Conservation (phyloP, 2,888 invertebrate genomes). For the Leptinotarsa peninsularis region DNA sequence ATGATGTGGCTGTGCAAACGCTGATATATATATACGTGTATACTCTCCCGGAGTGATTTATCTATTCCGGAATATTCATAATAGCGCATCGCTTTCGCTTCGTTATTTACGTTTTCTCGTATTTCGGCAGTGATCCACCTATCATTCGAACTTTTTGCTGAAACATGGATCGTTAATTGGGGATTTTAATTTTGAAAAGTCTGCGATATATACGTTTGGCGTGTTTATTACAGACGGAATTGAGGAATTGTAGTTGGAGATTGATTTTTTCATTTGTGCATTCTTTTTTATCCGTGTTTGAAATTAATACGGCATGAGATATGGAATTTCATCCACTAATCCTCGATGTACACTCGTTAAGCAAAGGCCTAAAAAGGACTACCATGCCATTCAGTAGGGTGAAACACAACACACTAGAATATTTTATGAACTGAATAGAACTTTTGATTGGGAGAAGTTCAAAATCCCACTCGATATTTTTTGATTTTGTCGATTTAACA, state of each 20-base stretch:
- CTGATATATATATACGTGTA: constrained; percentile 17
- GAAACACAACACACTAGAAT: no score
- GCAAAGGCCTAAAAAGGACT: no score
- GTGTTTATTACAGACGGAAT: not conserved
- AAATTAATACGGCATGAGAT: not conserved
- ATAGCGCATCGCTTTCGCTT: constrained; percentile 16
- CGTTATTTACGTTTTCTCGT: constrained; percentile 17
- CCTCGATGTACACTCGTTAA: no score
- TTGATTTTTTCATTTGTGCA: not conserved
- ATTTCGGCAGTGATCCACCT: constrained; percentile 28
- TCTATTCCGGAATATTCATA: constrained; percentile 16
- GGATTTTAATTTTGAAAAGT: not conserved
- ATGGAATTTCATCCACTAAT: no score
- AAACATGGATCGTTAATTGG: constrained; percentile 1
- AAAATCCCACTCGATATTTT: no score
- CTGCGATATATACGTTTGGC: constrained; percentile 1
- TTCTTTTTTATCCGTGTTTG: not conserved
- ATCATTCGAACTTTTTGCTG: constrained; percentile 1
- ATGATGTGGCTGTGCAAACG: constrained; percentile 33
- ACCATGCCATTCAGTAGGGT: no score
- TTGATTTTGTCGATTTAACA: no score
- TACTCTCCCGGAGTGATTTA: constrained; percentile 23
- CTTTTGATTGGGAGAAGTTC: no score
- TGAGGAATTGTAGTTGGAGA: not conserved
- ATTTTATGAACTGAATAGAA: no score